Conservation (phyloP, 2,888 invertebrate genomes). For the Blastobasis adustella region DNA sequence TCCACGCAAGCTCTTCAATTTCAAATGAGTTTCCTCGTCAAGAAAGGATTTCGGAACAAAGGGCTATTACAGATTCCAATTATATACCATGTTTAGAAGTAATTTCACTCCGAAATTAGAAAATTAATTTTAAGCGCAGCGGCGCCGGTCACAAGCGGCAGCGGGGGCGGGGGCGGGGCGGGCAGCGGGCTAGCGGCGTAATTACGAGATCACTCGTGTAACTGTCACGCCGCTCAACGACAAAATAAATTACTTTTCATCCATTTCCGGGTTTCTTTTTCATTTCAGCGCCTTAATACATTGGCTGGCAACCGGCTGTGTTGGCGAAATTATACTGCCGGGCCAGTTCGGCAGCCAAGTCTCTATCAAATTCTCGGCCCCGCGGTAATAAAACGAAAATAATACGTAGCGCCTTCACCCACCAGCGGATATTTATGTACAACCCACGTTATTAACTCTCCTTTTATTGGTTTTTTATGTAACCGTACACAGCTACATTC, state of each 20-base stretch:
- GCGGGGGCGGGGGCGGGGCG: conserved; percentile 3
- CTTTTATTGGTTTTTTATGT: conserved; percentile 40
- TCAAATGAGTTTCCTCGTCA: conserved; percentile 20
- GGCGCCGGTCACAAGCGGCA: conserved; percentile 14
- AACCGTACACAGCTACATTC: conserved; percentile 19
- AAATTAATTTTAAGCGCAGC: conserved; percentile 36
- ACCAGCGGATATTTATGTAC: conserved; percentile 49
- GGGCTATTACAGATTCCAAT: conserved; percentile 43
- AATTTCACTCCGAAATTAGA: conserved; percentile 42
- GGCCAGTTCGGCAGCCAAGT: conserved; percentile 56
- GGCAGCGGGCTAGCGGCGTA: conserved; percentile 9
- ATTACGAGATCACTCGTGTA: conserved; percentile 14
- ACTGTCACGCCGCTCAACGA: conserved; percentile 36
- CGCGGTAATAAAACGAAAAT: conserved; percentile 62
- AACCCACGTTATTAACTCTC: conserved; percentile 45
- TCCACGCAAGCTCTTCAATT: conserved; percentile 20
- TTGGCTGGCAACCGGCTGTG: conserved; percentile 49
- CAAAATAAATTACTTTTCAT: conserved; percentile 59
- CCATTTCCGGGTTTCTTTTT: conserved; percentile 56
- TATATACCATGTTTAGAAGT: conserved; percentile 44
- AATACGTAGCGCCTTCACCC: conserved; percentile 45
- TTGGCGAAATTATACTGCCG: conserved; percentile 56
- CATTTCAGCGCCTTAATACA: conserved; percentile 58
- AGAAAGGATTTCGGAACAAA: conserved; percentile 39
- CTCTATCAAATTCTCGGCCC: conserved; percentile 58